These are phyloP conservation scores for Chromobotia macracanthus DNA, from an alignment of 2,797 vertebrate genomes.

Conservation along the genomic window DNA sequence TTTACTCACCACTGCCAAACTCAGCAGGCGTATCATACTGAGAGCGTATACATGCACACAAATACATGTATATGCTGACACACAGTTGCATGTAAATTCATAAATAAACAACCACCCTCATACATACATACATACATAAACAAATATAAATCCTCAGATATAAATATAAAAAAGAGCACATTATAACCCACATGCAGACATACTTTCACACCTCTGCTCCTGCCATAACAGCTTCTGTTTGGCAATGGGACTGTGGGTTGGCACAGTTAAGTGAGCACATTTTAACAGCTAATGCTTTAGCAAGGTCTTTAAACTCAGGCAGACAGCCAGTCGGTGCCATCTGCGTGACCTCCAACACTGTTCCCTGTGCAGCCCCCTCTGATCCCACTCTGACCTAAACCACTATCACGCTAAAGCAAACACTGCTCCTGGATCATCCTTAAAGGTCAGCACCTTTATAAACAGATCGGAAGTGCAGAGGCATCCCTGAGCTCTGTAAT, in stretches of 20 bases:
- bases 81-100: not conserved
- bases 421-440: constrained; percentile 32
- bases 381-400: constrained; percentile 33
- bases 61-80: not conserved
- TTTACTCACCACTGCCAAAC: constrained; percentile 45
- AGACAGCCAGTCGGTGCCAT: constrained; percentile 48
- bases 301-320: constrained; percentile 49
- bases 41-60: constrained; percentile 29
- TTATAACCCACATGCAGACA: not conserved
- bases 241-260: constrained; percentile 39
- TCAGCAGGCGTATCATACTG: constrained; percentile 50
- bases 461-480: not conserved
- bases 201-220: constrained; percentile 35
- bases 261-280: constrained; percentile 51
- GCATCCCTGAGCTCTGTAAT: constrained; percentile 5
- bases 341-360: constrained; percentile 46
- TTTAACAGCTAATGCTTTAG: constrained; percentile 46
- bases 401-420: constrained; percentile 25
- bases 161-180: not conserved
- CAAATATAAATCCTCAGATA: not conserved
- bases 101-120: constrained; percentile 3
- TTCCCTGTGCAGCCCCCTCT: constrained; percentile 24
- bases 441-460: constrained; percentile 49
- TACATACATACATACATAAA: not conserved
- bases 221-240: constrained; percentile 44